Conservation (phyloP, 2,888 invertebrate genomes). For the Cremastobaeus sp. region DNA sequence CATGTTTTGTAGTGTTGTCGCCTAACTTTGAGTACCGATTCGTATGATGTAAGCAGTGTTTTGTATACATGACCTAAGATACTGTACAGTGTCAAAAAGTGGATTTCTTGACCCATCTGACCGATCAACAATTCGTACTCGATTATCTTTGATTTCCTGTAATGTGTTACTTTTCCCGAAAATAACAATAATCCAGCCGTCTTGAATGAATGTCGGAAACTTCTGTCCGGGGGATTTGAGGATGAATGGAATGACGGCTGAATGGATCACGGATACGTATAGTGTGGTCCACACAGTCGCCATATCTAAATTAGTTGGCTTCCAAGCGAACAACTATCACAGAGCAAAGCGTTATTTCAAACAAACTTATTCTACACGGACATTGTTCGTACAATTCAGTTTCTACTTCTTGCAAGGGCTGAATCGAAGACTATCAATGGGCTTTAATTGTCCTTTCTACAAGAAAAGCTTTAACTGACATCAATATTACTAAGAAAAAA, state of each 20-base stretch:
- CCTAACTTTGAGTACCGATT: slow-evolving; percentile 24
- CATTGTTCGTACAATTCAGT: slow-evolving; percentile 31
- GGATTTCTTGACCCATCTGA: neutral
- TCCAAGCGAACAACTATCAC: slow-evolving; percentile 78
- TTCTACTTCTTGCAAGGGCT: slow-evolving; percentile 38
- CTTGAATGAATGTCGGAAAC: slow-evolving; percentile 42
- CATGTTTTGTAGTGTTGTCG: slow-evolving; percentile 47
- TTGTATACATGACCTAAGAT: slow-evolving; percentile 16
- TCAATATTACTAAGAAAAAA: slow-evolving; percentile 6
- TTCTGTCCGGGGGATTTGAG: slow-evolving; percentile 53
- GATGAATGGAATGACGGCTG: slow-evolving; percentile 68
- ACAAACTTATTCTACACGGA: slow-evolving; percentile 52
- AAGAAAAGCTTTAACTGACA: slow-evolving; percentile 53
- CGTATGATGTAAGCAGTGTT: slow-evolving; percentile 32
- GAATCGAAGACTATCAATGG: slow-evolving; percentile 46
- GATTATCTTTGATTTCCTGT: neutral
- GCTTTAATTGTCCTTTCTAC: slow-evolving; percentile 53
- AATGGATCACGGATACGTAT: slow-evolving; percentile 68
- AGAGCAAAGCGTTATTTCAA: slow-evolving; percentile 78
- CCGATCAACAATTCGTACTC: neutral
- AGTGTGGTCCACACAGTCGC: slow-evolving; percentile 72
- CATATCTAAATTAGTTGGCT: slow-evolving; percentile 70
- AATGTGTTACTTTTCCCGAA: slow-evolving; percentile 6
- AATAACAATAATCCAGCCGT: slow-evolving; percentile 34
- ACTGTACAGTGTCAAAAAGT: neutral